Conservation (phyloP, 2,888 invertebrate genomes). For the Apomyelois bistriatella region DNA sequence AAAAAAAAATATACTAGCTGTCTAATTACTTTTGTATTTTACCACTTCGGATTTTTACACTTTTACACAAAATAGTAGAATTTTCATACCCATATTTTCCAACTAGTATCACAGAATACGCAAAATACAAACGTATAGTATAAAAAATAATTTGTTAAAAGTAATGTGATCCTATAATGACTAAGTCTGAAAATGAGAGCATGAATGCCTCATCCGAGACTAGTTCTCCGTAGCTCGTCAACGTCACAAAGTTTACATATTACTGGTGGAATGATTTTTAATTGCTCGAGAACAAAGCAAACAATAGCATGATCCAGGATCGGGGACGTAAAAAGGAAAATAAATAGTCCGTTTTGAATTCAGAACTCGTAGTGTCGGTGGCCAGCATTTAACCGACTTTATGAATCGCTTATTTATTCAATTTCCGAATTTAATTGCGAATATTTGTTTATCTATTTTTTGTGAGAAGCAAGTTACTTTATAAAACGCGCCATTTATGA, state of each 20-base stretch:
- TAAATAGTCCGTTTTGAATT: constrained; percentile 2
- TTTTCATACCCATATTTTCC: no score
- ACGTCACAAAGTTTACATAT: constrained; percentile 52
- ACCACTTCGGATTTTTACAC: no score
- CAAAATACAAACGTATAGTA: no score
- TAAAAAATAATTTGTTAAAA: neutral
- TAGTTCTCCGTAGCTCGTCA: constrained; percentile 29
- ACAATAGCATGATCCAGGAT: constrained; percentile 6
- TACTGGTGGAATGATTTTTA: constrained; percentile 54
- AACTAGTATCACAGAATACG: neutral
- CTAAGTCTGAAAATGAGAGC: neutral
- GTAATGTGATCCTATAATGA: neutral
- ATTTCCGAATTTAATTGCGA: constrained; percentile 2
- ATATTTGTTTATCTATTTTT: no score
- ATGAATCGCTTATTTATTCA: neutral
- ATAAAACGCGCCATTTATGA: no score
- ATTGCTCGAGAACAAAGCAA: constrained; percentile 41
- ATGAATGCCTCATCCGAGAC: neutral
- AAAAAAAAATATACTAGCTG: no score
- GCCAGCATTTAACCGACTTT: neutral
- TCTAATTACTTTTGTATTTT: no score
- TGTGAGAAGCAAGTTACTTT: no score
- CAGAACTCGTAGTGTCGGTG: neutral
- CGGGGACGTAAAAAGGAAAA: constrained; percentile 1
- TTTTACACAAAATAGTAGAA: no score